Percentiles rank a stretch among this genome's conserved stretches.
Conservation (phyloP, 1,140 invertebrate species). For the Bombus vancouverensis region DNA sequence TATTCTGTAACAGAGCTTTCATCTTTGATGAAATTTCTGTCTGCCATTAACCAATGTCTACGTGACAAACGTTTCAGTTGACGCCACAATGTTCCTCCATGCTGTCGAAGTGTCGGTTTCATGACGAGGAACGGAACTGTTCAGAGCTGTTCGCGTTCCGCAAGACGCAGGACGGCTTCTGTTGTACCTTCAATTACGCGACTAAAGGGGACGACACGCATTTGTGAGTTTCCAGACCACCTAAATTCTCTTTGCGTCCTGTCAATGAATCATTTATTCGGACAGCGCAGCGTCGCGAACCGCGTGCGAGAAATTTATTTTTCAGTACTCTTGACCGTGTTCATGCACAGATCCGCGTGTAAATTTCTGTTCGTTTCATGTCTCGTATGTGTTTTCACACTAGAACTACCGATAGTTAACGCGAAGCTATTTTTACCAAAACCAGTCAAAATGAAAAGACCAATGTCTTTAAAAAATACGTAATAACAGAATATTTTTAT, state of each 20-base stretch:
- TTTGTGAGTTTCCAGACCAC: constrained; percentile 42
- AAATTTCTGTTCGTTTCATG: neutral
- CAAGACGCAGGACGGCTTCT: constrained; percentile 83
- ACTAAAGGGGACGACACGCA: constrained; percentile 65
- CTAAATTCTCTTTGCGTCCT: neutral
- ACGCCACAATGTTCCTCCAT: constrained; percentile 82
- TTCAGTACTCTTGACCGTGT: neutral
- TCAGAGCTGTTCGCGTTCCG: constrained; percentile 78
- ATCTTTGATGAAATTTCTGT: too few relatives aligned
- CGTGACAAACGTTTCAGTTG: constrained; percentile 74
- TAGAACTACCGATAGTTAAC: too few relatives aligned
- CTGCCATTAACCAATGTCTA: neutral
- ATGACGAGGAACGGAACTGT: constrained; percentile 75
- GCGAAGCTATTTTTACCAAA: too few relatives aligned
- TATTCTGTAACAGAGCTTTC: too few relatives aligned
- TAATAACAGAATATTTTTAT: too few relatives aligned
- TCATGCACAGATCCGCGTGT: neutral
- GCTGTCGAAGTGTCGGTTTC: constrained; percentile 81
- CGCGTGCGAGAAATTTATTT: too few relatives aligned
- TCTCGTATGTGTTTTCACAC: too few relatives aligned
- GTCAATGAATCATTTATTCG: neutral
- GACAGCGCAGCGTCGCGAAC: too few relatives aligned
- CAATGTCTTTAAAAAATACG: too few relatives aligned
- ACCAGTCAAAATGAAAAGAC: too few relatives aligned
- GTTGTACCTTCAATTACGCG: constrained; percentile 84